Evolutionary conservation across 1,140 invertebrate genomes (phyloP).

Genomic region (Lasioglossum albipes): DNA sequence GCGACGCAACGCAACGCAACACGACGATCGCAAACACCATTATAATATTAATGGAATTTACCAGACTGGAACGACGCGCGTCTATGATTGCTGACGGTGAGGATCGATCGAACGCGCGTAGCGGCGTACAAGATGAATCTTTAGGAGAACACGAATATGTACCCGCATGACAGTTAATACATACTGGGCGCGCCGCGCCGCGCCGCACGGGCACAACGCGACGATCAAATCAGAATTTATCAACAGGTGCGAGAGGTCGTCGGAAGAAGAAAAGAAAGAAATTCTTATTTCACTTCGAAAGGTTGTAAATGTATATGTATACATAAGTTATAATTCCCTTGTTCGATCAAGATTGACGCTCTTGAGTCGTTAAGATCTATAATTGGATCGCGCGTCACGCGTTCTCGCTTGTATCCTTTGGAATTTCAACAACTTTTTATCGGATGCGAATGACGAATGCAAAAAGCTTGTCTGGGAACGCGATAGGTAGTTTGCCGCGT

Average conservation of each 20-base stretch:
- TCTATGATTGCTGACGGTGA: slow-evolving; percentile 27
- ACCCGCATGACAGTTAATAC: too few species aligned
- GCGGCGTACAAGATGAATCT: too few species aligned
- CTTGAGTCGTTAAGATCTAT: slow-evolving; percentile 1
- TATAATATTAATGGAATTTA: slow-evolving; percentile 67
- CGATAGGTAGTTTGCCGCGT: background rate
- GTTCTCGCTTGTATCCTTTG: background rate
- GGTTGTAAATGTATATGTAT: background rate
- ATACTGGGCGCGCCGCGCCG: too few species aligned
- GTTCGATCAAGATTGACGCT: background rate
- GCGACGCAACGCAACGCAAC: too few species aligned
- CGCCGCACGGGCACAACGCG: too few species aligned
- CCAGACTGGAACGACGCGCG: slow-evolving; percentile 66
- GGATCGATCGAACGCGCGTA: background rate
- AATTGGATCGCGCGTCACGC: slow-evolving; percentile 15
- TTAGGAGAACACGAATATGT: too few species aligned
- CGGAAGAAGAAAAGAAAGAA: too few species aligned
- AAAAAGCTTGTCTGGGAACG: background rate
- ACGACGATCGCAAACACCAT: slow-evolving; percentile 17
- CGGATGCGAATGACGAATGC: background rate
- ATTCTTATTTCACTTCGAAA: too few species aligned
- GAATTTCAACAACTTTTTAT: background rate
- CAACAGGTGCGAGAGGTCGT: too few species aligned
- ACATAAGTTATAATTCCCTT: too few species aligned
- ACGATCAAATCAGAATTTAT: too few species aligned